Percentiles rank a stretch among this genome's conserved stretches.
phyloP scores from a whole-genome alignment of 2,888 invertebrate species.

The Melolontha melolontha region DNA sequence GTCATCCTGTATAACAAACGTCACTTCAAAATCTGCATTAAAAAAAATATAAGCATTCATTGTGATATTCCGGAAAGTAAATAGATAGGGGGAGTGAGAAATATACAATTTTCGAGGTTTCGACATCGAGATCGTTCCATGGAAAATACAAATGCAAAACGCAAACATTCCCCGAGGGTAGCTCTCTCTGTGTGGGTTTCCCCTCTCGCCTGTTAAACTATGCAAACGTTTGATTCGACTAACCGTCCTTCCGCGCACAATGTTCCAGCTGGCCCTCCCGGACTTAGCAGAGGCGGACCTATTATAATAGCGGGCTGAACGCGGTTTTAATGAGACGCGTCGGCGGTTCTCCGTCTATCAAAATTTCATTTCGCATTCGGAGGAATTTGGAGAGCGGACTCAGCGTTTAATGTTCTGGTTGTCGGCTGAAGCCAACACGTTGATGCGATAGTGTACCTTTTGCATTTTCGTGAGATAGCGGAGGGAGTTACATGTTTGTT shows the following conservation, averaged over 20 bases:
- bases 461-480: slow-evolving; percentile 5
- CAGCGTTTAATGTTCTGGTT: slow-evolving; percentile 10
- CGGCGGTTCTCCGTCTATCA: slow-evolving; percentile 16
- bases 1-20: no score
- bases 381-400: slow-evolving; percentile 8
- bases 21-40: no score
- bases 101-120: no score
- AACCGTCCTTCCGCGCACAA: not conserved
- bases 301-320: slow-evolving; percentile 17
- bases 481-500: slow-evolving; percentile 11
- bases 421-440: slow-evolving; percentile 8
- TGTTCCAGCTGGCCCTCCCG: not conserved
- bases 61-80: no score
- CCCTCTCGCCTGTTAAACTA: slow-evolving; percentile 23
- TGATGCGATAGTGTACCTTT: not conserved
- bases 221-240: slow-evolving; percentile 26
- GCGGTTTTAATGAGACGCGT: not conserved
- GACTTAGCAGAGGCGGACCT: slow-evolving; percentile 3
- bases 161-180: slow-evolving; percentile 18
- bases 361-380: slow-evolving; percentile 28
- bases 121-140: not conserved
- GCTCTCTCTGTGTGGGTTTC: not conserved
- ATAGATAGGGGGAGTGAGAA: no score
- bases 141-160: slow-evolving; percentile 4
- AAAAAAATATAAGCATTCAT: no score